These are phyloP conservation scores for Chalcosyrphus nemorum DNA, from an alignment of 2,888 invertebrate species.

Conservation along the genomic window DNA sequence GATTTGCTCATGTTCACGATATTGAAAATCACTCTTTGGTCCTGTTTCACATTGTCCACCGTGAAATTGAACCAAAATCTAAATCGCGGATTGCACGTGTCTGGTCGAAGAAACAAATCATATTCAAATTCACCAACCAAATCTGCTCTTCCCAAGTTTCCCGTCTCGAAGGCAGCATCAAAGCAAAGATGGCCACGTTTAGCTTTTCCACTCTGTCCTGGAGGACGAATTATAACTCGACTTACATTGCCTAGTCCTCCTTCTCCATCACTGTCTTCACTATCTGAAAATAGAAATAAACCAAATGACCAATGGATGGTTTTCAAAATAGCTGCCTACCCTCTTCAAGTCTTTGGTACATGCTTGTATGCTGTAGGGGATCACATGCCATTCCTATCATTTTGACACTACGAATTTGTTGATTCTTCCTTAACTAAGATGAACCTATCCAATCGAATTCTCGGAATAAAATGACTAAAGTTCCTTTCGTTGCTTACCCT, in stretches of 20 bases:
- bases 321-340: conserved; percentile 78
- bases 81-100: conserved; percentile 96
- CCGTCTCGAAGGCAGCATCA: conserved; percentile 98
- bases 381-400: conserved; percentile 81
- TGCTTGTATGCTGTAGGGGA: conserved; percentile 85
- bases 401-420: conserved; percentile 64
- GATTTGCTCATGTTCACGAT: conserved; percentile 98
- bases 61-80: conserved; percentile 99
- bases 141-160: conserved; percentile 97
- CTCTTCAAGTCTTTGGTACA: conserved; percentile 85
- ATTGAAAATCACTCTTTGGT: conserved; percentile 98
- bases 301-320: not conserved
- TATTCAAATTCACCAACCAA: conserved; percentile 97
- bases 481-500: conserved; percentile 9
- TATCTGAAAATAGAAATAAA: conserved; percentile 84
- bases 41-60: conserved; percentile 96
- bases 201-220: conserved; percentile 96
- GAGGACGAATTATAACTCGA: conserved; percentile 92
- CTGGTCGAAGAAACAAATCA: conserved; percentile 97
- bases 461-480: conserved; percentile 40
- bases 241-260: conserved; percentile 97
- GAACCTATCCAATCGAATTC: conserved; percentile 59
- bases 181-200: conserved; percentile 98
- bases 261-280: conserved; percentile 96
- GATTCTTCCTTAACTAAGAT: not conserved